These are phyloP conservation scores for Dicrostonyx torquatus DNA, from an alignment of 2,797 vertebrate genomes.

Conservation along the genomic window DNA sequence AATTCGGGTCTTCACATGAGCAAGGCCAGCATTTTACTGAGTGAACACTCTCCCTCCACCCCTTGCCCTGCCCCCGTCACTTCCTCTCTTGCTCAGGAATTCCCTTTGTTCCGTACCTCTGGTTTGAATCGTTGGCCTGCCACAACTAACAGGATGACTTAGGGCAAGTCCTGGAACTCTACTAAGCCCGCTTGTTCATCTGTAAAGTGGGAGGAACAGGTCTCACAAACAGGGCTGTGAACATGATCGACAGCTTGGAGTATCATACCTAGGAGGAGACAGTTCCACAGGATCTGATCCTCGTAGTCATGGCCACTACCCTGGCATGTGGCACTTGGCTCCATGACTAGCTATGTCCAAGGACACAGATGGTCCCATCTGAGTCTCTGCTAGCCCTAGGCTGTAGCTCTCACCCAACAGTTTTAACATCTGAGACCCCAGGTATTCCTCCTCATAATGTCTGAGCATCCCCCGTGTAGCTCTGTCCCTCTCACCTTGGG, in stretches of 20 bases:
- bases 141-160: neutral
- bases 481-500: neutral
- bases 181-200: neutral
- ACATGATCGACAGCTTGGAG: neutral
- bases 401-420: neutral
- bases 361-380: accelerated
- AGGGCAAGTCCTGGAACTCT: too few relatives aligned
- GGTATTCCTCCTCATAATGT: neutral
- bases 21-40: neutral
- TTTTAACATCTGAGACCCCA: neutral
- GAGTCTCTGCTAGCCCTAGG: neutral
- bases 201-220: neutral
- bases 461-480: accelerated
- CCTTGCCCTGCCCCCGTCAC: neutral
- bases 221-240: neutral
- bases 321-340: neutral
- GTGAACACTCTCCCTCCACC: neutral
- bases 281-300: neutral
- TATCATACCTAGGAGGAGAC: neutral
- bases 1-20: neutral
- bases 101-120: accelerated
- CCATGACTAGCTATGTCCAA: accelerated
- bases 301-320: accelerated
- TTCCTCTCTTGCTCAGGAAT: neutral
- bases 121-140: neutral